phyloP scores from a whole-genome alignment of 2,113 vertebrate species.

The Nettapus auritus region DNA sequence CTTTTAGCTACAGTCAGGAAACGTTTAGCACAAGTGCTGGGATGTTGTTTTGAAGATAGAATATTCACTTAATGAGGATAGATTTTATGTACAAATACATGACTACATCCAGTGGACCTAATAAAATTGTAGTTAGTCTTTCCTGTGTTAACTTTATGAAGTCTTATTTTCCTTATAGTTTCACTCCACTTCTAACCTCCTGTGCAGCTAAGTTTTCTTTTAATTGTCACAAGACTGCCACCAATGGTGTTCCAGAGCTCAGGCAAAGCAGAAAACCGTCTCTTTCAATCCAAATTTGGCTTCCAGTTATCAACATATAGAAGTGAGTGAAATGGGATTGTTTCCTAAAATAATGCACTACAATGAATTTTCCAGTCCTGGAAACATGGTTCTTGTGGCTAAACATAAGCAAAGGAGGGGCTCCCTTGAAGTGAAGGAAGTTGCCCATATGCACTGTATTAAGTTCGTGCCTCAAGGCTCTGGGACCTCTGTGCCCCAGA shows the following conservation, averaged over 20 bases:
- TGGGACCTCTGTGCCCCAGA: neutral
- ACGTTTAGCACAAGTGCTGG: neutral
- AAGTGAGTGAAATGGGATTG: neutral
- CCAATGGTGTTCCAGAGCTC: neutral
- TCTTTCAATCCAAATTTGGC: neutral
- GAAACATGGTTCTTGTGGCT: neutral
- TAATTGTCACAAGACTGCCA: neutral
- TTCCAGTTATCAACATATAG: neutral
- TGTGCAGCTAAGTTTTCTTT: neutral
- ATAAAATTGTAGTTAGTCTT: neutral
- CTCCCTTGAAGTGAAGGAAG: neutral
- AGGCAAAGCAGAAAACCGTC: neutral
- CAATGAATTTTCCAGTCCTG: neutral
- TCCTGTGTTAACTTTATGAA: neutral
- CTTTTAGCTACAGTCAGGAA: neutral
- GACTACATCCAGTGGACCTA: neutral
- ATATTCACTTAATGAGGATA: neutral
- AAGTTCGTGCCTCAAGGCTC: neutral
- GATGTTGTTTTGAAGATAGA: fast-evolving
- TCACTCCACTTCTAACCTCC: neutral
- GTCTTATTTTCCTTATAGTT: neutral
- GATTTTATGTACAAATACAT: neutral
- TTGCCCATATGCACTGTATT: fast-evolving
- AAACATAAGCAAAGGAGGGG: neutral
- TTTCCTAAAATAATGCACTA: neutral